Conservation (phyloP, 2,797 vertebrate species). For the Syndactyla subalaris region DNA sequence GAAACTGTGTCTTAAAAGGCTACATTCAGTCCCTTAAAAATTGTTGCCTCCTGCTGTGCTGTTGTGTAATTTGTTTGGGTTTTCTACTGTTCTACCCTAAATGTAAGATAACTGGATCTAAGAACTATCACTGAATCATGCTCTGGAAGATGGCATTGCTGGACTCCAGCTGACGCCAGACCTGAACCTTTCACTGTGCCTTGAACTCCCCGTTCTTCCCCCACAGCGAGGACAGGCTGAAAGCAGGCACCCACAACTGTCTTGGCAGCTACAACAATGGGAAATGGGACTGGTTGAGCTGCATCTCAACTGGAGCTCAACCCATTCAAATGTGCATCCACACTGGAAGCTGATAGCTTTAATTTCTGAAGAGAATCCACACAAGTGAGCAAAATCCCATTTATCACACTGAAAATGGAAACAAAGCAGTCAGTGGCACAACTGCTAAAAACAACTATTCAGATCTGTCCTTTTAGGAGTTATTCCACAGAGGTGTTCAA, state of each 20-base stretch:
- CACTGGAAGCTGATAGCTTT: background rate
- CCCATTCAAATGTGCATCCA: background rate
- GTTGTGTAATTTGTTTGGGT: background rate
- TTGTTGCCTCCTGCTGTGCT: background rate
- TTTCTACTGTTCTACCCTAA: background rate
- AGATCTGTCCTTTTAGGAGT: background rate
- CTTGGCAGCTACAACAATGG: background rate
- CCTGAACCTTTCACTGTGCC: background rate
- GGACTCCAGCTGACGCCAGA: background rate
- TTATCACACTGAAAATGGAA: background rate
- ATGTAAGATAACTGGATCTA: background rate
- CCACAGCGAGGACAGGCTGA: background rate
- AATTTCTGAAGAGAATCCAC: background rate
- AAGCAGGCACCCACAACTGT: rapidly evolving
- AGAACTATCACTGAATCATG: background rate
- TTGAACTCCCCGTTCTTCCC: background rate
- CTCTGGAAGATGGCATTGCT: background rate
- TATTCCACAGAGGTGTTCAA: background rate
- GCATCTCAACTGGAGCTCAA: background rate
- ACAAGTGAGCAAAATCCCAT: background rate
- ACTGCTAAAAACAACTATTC: background rate
- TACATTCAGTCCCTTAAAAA: background rate
- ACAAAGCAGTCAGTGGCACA: background rate
- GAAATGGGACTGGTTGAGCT: background rate
- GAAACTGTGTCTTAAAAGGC: background rate